A percentile compares a stretch with the other conserved stretches of the same genome.
These are phyloP conservation scores for Coluber constrictor DNA, from an alignment of 2,797 vertebrate genomes.

Conservation along the genomic window DNA sequence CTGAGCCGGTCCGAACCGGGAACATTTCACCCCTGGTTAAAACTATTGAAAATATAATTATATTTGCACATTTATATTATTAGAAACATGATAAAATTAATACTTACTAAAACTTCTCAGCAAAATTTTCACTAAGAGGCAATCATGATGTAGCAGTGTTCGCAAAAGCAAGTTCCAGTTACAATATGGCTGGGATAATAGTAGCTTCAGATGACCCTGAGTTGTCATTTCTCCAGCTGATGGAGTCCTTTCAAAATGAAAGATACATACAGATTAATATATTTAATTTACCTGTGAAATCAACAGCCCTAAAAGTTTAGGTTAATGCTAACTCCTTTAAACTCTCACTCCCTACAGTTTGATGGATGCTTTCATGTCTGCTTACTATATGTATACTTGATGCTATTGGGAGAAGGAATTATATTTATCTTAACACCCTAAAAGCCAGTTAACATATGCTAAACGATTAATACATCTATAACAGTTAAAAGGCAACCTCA, in stretches of 20 bases:
- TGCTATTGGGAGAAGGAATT: conserved; percentile 82
- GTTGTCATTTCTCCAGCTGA: conserved; percentile 73
- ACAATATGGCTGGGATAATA: conserved; percentile 85
- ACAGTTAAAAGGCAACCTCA: conserved; percentile 75
- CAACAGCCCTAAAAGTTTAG: conserved; percentile 74
- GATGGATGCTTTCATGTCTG: conserved; percentile 78
- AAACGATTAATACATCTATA: conserved; percentile 80
- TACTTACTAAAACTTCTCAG: conserved; percentile 86
- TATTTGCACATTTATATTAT: conserved; percentile 40
- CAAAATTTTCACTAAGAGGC: conserved; percentile 84
- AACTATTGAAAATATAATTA: conserved; percentile 5
- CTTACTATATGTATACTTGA: conserved; percentile 71
- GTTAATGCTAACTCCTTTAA: conserved; percentile 75
- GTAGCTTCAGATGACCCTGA: conserved; percentile 83
- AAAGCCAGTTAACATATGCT: conserved; percentile 89
- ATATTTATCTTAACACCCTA: conserved; percentile 84
- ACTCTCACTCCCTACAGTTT: conserved; percentile 76
- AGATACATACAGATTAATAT: conserved; percentile 76
- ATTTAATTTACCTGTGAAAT: conserved; percentile 84
- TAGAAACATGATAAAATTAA: conserved; percentile 12
- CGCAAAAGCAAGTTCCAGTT: conserved; percentile 85
- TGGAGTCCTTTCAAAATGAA: conserved; percentile 78
- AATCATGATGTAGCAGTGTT: conserved; percentile 81
- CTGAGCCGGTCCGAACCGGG: too few species aligned
- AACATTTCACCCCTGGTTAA: not conserved